phyloP scores from a whole-genome alignment of 2,113 vertebrate genomes.

The Mugil cephalus region DNA sequence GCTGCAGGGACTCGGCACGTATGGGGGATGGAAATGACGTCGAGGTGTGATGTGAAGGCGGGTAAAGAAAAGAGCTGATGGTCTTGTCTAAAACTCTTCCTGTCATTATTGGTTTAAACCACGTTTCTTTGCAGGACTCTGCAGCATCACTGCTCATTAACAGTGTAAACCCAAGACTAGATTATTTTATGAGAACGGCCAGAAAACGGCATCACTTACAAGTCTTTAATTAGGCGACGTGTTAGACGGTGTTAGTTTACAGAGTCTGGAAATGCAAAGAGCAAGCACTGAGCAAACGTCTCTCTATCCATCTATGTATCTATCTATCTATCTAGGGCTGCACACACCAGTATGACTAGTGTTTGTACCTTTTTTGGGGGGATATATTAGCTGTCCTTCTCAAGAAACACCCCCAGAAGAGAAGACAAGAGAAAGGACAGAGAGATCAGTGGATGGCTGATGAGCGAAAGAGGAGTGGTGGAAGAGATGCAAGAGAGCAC shows the following conservation, averaged over 20 bases:
- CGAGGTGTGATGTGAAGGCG: constrained; percentile 40
- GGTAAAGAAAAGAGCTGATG: constrained; percentile 39
- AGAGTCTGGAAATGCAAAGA: constrained; percentile 52
- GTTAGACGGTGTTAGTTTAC: constrained; percentile 63
- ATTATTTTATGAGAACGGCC: not conserved
- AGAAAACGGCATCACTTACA: no score
- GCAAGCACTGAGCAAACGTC: constrained; percentile 62
- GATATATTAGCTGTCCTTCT: constrained; percentile 94
- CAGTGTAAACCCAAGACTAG: not conserved
- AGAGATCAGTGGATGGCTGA: constrained; percentile 89
- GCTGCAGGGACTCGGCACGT: constrained; percentile 32
- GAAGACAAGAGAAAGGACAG: constrained; percentile 84
- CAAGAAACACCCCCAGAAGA: constrained; percentile 91
- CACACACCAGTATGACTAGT: constrained; percentile 62
- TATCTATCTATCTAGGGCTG: constrained; percentile 3
- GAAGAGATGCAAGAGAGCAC: constrained; percentile 66
- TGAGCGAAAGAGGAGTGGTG: constrained; percentile 76
- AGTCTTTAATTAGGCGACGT: constrained; percentile 8
- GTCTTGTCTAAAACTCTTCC: constrained; percentile 15
- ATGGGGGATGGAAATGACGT: constrained; percentile 55
- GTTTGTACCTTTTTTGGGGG: constrained; percentile 95
- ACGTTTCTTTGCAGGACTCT: not conserved
- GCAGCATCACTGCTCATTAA: not conserved
- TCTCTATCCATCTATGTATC: no score
- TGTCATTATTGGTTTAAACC: not conserved